Evolutionary conservation across 2,888 invertebrate species (phyloP), one percentile per base, ranked within the genome.

Genomic region (Diplazon laetatorius): DNA sequence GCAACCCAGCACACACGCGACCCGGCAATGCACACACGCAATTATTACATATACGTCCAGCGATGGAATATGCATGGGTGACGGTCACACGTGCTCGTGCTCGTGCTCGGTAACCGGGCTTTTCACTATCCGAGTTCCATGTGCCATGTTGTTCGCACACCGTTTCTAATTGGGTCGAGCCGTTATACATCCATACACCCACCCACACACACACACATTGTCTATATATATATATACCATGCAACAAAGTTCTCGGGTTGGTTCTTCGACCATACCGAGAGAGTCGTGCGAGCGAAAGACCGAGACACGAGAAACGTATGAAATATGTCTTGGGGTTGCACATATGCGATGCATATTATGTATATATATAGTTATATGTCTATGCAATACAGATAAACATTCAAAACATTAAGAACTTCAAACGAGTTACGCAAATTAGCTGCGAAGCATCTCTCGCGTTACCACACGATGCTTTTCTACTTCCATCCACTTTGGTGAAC

Each of bases 11-110:
- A 37, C 25, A 69, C 62, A 69, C 48, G 63, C 66, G 66, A 52
- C 25, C 57, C 48, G 30, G 30, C 57, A 59, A 55, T 50, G 48
- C 46, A 68, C 66, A 68, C 66, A 62, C 39, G 66, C 72, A 77
- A 62, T 72, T 77, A 72, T 72, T 68, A 72, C 76, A 57, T 77
- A 62, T 62, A n/a, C n/a, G 71, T 72, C 66, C n/a, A n/a, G 55
- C 55, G 16, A 55, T 68, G 60, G 72, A 52, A 66, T 71, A 60
- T 60, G 65, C 71, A 71, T 55, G 57, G 10, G 25, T 35, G 37
- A 30, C 14, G 59, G 55, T 72, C 59, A 66, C 66, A 18, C 44
- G 35, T 37, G 48, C n/a, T n/a, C n/a, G n/a, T n/a, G n/a, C n/a
- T n/a, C n/a, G n/a, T n/a, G n/a, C n/a, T n/a, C n/a, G n/a, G n/a